Evolutionary conservation across 2,888 invertebrate genomes (phyloP).

Genomic region (Carabus problematicus): DNA sequence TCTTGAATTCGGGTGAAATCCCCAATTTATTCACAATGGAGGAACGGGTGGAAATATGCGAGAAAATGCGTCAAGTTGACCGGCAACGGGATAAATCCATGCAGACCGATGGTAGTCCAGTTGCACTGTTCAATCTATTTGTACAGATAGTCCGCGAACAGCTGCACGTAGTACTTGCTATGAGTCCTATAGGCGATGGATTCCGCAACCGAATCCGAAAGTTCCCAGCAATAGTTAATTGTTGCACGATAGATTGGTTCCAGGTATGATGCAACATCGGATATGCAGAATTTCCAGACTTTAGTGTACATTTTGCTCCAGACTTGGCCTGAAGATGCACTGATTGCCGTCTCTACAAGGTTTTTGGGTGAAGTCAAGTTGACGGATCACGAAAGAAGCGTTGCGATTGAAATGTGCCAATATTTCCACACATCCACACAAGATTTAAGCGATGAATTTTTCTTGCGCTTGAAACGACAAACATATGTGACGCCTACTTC

Average conservation of each 20-base stretch:
- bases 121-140: slow-evolving; percentile 91
- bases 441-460: slow-evolving; percentile 71
- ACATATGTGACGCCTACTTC: slow-evolving; percentile 95
- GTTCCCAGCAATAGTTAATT: slow-evolving; percentile 92
- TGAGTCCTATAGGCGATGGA: slow-evolving; percentile 90
- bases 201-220: slow-evolving; percentile 84
- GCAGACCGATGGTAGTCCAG: slow-evolving; percentile 92
- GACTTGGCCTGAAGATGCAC: slow-evolving; percentile 93
- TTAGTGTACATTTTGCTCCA: slow-evolving; percentile 52
- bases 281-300: not conserved
- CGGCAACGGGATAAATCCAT: slow-evolving; percentile 84
- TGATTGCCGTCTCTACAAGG: slow-evolving; percentile 84
- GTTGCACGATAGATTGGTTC: slow-evolving; percentile 97
- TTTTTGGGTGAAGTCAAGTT: slow-evolving; percentile 84
- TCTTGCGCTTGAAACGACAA: slow-evolving; percentile 71
- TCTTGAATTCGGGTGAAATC: slow-evolving; percentile 92
- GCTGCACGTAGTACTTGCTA: slow-evolving; percentile 85
- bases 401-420: slow-evolving; percentile 89
- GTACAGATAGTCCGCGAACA: slow-evolving; percentile 88
- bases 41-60: slow-evolving; percentile 89
- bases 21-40: slow-evolving; percentile 87
- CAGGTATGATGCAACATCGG: slow-evolving; percentile 62
- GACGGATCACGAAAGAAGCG: slow-evolving; percentile 73
- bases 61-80: slow-evolving; percentile 92
- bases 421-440: slow-evolving; percentile 87